These are phyloP conservation scores for human (Homo sapiens) DNA, from an alignment of 2,113 vertebrate genomes.

Conservation along the genomic window GRCh38 chrX:50284001-50284500, in stretches of 20 bases:
- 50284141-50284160: background rate
- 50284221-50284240: background rate
- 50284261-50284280: background rate
- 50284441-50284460: background rate
- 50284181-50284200: background rate
- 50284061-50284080: background rate
- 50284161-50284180: background rate
- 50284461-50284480: constrained; percentile 35
- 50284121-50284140: background rate
- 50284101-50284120: background rate
- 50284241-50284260: background rate
- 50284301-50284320: background rate
- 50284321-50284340: background rate
- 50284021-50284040: background rate
- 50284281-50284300: background rate
- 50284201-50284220: background rate
- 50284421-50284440: background rate
- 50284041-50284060: background rate
- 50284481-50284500: constrained; percentile 30
- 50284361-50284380: background rate
- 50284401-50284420: background rate
- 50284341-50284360: background rate
- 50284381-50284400: background rate
- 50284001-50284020: background rate
- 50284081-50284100: background rate